Conservation (phyloP, 2,797 vertebrate species). For the Poecilia picta region DNA sequence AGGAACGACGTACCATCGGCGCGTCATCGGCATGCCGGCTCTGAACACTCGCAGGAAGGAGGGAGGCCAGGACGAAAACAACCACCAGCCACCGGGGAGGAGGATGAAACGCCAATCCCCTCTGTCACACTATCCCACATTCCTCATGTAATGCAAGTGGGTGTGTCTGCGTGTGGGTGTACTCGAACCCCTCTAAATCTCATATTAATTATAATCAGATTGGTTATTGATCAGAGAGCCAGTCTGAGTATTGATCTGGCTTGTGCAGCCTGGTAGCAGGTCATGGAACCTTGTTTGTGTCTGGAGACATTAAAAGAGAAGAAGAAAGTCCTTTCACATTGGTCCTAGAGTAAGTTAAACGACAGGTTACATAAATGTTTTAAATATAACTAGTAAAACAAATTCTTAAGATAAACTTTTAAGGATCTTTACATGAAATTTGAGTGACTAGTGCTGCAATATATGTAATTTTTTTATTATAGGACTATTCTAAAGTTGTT, state of each 20-base stretch:
- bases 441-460: not conserved
- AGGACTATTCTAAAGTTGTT: no score
- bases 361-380: not conserved
- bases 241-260: conserved; percentile 51
- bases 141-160: conserved; percentile 2
- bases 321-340: not conserved
- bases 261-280: conserved; percentile 31
- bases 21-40: no score
- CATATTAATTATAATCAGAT: conserved; percentile 71
- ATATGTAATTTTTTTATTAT: not conserved
- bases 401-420: not conserved
- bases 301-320: conserved; percentile 3
- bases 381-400: not conserved
- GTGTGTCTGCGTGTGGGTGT: not conserved
- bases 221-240: conserved; percentile 64
- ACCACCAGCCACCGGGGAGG: conserved; percentile 7
- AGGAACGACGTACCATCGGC: not conserved
- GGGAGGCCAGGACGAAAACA: not conserved
- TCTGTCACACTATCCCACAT: conserved; percentile 17
- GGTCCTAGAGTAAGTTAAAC: not conserved
- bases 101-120: not conserved
- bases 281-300: conserved; percentile 46
- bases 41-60: not conserved
- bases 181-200: conserved; percentile 41
- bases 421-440: not conserved